Percentiles rank a stretch among this genome's conserved stretches.
phyloP scores from a whole-genome alignment of 1,140 invertebrate species.

The Elysia chlorotica region DNA sequence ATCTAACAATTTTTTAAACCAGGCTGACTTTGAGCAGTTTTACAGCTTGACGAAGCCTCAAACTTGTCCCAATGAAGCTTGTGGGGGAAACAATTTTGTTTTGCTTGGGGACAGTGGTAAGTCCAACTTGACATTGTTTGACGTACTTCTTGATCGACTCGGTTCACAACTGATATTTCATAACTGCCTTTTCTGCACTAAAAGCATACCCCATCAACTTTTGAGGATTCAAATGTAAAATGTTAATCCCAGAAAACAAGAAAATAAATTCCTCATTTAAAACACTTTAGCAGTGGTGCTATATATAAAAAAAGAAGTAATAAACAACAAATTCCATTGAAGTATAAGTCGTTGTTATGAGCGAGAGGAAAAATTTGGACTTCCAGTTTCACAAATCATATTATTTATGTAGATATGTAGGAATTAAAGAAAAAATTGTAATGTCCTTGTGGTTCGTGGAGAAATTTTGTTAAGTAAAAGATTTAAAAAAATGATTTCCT shows the following conservation, averaged over 20 bases:
- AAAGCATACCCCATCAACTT: neutral
- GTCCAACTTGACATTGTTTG: neutral
- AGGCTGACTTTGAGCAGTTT: constrained; percentile 71
- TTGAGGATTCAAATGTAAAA: neutral
- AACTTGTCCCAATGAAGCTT: constrained; percentile 70
- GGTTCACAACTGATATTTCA: neutral
- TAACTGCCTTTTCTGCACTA: neutral
- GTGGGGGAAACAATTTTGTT: constrained; percentile 64
- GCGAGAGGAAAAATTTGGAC: too few relatives aligned
- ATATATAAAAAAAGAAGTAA: too few relatives aligned
- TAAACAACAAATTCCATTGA: too few relatives aligned
- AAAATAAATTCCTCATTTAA: neutral
- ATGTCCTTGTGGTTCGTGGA: too few relatives aligned
- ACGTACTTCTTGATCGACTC: neutral
- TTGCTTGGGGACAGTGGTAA: constrained; percentile 60
- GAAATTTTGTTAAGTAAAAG: too few relatives aligned
- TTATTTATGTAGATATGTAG: neutral
- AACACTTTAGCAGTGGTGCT: neutral
- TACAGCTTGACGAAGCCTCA: constrained; percentile 69
- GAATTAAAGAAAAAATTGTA: neutral
- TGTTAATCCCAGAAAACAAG: neutral
- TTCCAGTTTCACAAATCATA: neutral
- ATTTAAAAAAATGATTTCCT: too few relatives aligned
- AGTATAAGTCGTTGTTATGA: too few relatives aligned
- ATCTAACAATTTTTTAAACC: constrained; percentile 36